Percentiles rank a stretch among this genome's conserved stretches.
Evolutionary conservation across 1,140 invertebrate genomes (phyloP).

Genomic region (Lepeophtheirus salmonis): DNA sequence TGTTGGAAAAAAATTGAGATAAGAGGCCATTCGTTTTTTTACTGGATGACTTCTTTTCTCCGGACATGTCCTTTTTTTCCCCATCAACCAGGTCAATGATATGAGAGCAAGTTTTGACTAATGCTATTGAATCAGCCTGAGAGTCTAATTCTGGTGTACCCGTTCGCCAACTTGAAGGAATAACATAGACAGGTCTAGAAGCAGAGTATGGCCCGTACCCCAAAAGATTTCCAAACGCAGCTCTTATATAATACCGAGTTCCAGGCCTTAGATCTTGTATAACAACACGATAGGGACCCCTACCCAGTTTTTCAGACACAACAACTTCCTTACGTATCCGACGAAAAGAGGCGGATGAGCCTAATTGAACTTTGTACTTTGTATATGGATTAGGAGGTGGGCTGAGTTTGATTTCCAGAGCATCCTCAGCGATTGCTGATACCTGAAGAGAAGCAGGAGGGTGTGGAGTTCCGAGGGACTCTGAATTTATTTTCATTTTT

Average conservation of each 20-base stretch:
- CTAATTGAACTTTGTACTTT: conserved; percentile 40
- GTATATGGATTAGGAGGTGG: no score
- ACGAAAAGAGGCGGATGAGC: conserved; percentile 53
- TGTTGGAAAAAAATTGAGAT: no score
- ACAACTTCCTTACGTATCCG: conserved; percentile 48
- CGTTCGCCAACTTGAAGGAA: conserved; percentile 43
- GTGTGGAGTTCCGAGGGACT: conserved; percentile 23
- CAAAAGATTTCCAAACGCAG: conserved; percentile 66
- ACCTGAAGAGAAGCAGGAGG: not conserved
- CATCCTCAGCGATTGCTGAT: not conserved
- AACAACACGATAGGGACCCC: no score
- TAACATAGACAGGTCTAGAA: conserved; percentile 54
- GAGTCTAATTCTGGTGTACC: no score
- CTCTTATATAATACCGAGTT: conserved; percentile 68
- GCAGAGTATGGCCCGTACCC: conserved; percentile 58
- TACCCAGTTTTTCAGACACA: no score
- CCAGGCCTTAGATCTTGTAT: no score
- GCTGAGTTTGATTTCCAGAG: not conserved
- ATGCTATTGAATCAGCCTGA: no score
- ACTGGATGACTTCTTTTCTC: no score
- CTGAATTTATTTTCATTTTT: conserved; percentile 45
- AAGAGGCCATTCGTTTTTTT: no score
- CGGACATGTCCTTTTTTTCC: no score
- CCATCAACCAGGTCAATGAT: no score
- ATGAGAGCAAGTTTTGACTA: no score